Evolutionary conservation across 1,140 invertebrate genomes (phyloP), one percentile per base, ranked within the genome.

Genomic region (Lasioglossum baleicum): DNA sequence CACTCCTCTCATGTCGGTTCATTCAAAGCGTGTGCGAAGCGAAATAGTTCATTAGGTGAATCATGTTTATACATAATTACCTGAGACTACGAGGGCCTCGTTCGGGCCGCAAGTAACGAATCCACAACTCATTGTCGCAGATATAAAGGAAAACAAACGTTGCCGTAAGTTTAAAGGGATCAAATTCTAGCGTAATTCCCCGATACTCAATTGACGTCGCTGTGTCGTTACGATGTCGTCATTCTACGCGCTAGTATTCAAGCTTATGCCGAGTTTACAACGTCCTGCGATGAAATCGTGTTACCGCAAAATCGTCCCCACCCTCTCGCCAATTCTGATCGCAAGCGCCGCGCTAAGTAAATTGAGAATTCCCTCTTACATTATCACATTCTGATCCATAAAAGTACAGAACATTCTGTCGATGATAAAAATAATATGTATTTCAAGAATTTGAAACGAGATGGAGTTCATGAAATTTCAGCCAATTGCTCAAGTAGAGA

Each of bases 61-160:
- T 13, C 13, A n/a, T 20, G 0, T 20, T 26, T 26, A 1, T 17
- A 26, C 7, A 35, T 2, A 4, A 75, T 95, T 95, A 99, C 98
- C 98, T 94, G 98, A 99, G 83, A 99, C 97, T 42, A 99, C 98
- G 71, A 99, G 94, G 44, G 98, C 98, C 93, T 99, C 98, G 91
- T 99, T 99, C 5, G 98, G 98, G 56, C 98, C 98, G 93, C 98
- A 99, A 80, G 97, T 98, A 80, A 99, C 98, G 93, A 99, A 99
- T 89, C 98, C 98, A 95, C 97, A 97, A 87, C 96, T 95, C 97
- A 98, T 98, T 48, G 56, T 87, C 78, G 74, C 79, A 80, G 80
- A 72, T 72, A 44, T 70, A 75, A 87, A 70, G 66, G 71, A 73
- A 26, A 65, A 64, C 58, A 77, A 78, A 67, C 51, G 22, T 63